Evolutionary conservation across 2,888 invertebrate species (phyloP).

Genomic region (Campoletis raptor): DNA sequence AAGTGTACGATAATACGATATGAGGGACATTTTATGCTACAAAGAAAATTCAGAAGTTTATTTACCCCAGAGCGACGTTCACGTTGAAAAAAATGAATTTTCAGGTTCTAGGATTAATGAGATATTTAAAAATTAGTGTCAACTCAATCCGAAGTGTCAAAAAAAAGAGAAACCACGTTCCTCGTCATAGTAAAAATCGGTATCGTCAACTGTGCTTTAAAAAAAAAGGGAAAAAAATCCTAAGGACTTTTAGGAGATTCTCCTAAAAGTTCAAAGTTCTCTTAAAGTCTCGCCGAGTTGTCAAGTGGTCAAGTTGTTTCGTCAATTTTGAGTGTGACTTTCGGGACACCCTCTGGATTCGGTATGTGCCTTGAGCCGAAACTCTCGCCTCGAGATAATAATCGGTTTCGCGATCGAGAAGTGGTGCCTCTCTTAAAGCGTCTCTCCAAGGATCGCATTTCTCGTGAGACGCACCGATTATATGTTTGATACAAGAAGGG

Average conservation of each 20-base stretch:
- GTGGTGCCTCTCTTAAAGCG: slow-evolving; percentile 26
- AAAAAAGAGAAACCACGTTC: neutral
- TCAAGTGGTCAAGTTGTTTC: neutral
- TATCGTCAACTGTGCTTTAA: neutral
- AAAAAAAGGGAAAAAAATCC: neutral
- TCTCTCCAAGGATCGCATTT: slow-evolving; percentile 51
- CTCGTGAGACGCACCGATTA: slow-evolving; percentile 57
- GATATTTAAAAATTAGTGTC: neutral
- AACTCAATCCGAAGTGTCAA: neutral
- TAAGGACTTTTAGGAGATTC: neutral
- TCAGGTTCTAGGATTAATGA: neutral
- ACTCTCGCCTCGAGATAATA: slow-evolving; percentile 68
- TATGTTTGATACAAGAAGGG: slow-evolving; percentile 30
- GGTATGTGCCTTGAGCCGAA: slow-evolving; percentile 53
- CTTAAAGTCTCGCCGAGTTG: neutral
- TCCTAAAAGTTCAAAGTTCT: too few species aligned
- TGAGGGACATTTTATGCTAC: too few species aligned
- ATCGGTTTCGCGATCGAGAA: slow-evolving; percentile 67
- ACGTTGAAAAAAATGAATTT: too few species aligned
- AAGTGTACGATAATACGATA: too few species aligned
- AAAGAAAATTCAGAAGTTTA: too few species aligned
- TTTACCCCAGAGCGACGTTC: too few species aligned
- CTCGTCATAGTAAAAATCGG: neutral
- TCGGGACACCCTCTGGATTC: neutral
- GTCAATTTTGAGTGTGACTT: neutral